A percentile compares a stretch with the other conserved stretches of the same genome.
These are phyloP conservation scores for Elegia similella DNA, from an alignment of 2,888 invertebrate genomes.

Conservation along the genomic window DNA sequence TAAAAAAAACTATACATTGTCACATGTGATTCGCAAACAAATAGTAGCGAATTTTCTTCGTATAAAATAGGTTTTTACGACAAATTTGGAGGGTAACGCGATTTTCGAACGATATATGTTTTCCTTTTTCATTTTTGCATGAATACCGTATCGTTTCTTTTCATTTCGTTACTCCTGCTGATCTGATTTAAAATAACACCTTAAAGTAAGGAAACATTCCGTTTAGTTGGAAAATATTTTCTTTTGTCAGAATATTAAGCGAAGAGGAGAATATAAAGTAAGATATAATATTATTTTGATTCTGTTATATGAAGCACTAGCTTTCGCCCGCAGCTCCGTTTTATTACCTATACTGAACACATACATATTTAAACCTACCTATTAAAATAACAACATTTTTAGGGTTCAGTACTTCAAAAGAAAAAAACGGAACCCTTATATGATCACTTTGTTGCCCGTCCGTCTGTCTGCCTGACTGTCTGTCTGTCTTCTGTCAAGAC, in stretches of 20 bases:
- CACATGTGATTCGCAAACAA: neutral
- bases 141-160: constrained; percentile 21
- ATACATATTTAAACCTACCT: too few relatives aligned
- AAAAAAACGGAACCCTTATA: too few relatives aligned
- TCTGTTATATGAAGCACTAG: too few relatives aligned
- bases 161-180: constrained; percentile 26
- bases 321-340: too few relatives aligned
- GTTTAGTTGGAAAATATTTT: neutral
- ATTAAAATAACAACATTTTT: too few relatives aligned
- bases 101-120: constrained; percentile 41
- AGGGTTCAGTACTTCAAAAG: too few relatives aligned
- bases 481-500: too few relatives aligned
- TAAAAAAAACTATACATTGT: neutral
- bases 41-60: constrained; percentile 31
- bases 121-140: constrained; percentile 19
- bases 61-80: constrained; percentile 55
- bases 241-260: too few relatives aligned
- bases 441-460: too few relatives aligned
- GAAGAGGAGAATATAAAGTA: neutral
- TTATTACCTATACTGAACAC: too few relatives aligned
- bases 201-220: neutral
- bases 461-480: too few relatives aligned
- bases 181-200: constrained; percentile 7
- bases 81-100: constrained; percentile 52
- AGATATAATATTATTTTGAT: too few relatives aligned